phyloP scores from a whole-genome alignment of 2,797 vertebrate genomes.

The Tangara arthus region DNA sequence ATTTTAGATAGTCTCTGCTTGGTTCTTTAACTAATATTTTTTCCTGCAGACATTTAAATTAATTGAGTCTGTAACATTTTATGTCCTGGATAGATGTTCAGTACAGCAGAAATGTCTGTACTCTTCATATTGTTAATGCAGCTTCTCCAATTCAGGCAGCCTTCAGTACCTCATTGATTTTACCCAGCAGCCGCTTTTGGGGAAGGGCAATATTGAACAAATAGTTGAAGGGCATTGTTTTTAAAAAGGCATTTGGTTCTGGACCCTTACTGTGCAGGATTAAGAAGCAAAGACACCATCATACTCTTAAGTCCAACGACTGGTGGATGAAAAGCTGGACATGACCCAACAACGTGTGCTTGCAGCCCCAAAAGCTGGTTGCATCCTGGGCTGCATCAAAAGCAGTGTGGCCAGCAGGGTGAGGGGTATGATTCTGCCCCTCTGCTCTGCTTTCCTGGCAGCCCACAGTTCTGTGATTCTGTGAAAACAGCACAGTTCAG shows the following conservation, averaged over 20 bases:
- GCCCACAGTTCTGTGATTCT: not conserved
- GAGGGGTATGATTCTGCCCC: not conserved
- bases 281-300: not conserved
- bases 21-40: not conserved
- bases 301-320: not conserved
- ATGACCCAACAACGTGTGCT: rapidly evolving
- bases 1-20: not conserved
- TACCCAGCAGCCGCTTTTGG: not conserved
- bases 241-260: not conserved
- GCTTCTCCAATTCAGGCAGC: not conserved
- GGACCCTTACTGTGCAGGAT: not conserved
- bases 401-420: rapidly evolving
- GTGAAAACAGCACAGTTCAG: not conserved
- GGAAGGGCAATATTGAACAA: not conserved
- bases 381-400: not conserved
- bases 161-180: not conserved
- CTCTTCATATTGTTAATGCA: not conserved
- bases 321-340: not conserved
- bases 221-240: not conserved
- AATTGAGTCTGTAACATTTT: not conserved
- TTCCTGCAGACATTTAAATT: not conserved
- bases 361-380: not conserved
- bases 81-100: not conserved
- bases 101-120: not conserved
- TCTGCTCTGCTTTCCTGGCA: not conserved